Evolutionary conservation across 2,888 invertebrate species (phyloP), one percentile per base, ranked within the genome.

Genomic region (Unio delphinus): DNA sequence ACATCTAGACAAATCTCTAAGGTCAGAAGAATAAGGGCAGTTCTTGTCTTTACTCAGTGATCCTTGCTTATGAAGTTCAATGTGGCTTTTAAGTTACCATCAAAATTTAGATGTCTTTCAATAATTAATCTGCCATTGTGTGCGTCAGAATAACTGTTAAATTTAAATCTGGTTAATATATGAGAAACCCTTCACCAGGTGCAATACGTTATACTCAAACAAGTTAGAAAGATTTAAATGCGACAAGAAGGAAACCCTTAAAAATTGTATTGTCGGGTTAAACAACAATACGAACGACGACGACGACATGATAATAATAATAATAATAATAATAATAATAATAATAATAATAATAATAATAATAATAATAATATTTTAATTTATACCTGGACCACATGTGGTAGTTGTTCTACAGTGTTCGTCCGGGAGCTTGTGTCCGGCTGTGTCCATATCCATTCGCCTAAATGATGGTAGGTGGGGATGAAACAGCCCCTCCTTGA

Each of bases 391-490:
- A 17, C 85, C 85, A 66, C 83, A 85, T 1, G 81, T 69, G 8
- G 89, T 88, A 11, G 87, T 86, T 4, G 86, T 87, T 28, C 88
- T 74, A 72, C 86, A 84, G 75, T 89, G 89, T 67, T 89, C 84
- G 68, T 89, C 87, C 11, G 88, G 82, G 34, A 89, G 83, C 72
- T 85, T 86, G 69, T 88, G 86, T 17, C 84, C 76, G 23, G 85
- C 86, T 11, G 86, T 88, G 75, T 90, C 89, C 87, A 89, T 88
- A 67, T 89, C 89, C 86, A 89, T 89, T 26, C 87, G 83, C 26
- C 89, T 80, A 68, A 88, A 83, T 26, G 86, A 85, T 7, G 89
- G 89, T 30, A 89, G 76, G 26, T 76, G 75, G 18, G 89, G 89
- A 69, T 89, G 87, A 74, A 84, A 90, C 3, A 89, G 74, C 6